Percentiles rank a stretch among this genome's conserved stretches.
Conservation (phyloP, 2,113 vertebrate genomes). For the Ammodytes dubius region DNA sequence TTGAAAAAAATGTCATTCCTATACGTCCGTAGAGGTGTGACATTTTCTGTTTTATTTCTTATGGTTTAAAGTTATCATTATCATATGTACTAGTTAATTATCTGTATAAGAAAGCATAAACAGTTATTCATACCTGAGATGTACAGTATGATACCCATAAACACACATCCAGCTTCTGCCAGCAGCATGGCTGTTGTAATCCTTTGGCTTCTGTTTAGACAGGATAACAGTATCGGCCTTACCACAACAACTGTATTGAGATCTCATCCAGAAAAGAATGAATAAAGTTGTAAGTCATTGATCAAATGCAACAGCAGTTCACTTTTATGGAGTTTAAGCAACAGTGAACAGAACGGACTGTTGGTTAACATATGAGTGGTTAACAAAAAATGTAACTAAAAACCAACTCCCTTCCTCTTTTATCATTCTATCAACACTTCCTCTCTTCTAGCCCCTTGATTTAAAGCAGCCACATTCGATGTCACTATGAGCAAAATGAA, state of each 20-base stretch:
- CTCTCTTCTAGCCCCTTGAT: not conserved
- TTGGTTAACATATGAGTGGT: not conserved
- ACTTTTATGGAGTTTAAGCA: not conserved
- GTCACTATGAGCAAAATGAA: not conserved
- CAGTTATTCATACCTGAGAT: slow-evolving; percentile 26
- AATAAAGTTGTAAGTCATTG: not conserved
- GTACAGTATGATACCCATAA: slow-evolving; percentile 18
- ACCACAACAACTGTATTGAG: not conserved
- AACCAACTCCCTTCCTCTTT: not conserved
- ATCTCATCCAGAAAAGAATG: not conserved
- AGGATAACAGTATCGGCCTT: not conserved
- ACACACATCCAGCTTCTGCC: not conserved
- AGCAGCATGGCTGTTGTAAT: slow-evolving; percentile 13
- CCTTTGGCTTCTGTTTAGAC: not conserved
- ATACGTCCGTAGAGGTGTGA: too few species aligned
- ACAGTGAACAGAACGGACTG: not conserved
- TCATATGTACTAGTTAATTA: not conserved
- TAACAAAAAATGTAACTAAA: not conserved
- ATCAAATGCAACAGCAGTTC: not conserved
- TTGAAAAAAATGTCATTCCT: too few species aligned
- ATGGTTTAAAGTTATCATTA: not conserved
- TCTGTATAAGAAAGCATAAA: not conserved
- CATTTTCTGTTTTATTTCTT: too few species aligned
- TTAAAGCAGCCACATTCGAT: not conserved
- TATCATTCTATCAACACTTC: not conserved